Percentiles rank a stretch among this genome's conserved stretches.
Evolutionary conservation across 2,113 vertebrate species (phyloP).

Genomic region (Dasyprocta punctata): DNA sequence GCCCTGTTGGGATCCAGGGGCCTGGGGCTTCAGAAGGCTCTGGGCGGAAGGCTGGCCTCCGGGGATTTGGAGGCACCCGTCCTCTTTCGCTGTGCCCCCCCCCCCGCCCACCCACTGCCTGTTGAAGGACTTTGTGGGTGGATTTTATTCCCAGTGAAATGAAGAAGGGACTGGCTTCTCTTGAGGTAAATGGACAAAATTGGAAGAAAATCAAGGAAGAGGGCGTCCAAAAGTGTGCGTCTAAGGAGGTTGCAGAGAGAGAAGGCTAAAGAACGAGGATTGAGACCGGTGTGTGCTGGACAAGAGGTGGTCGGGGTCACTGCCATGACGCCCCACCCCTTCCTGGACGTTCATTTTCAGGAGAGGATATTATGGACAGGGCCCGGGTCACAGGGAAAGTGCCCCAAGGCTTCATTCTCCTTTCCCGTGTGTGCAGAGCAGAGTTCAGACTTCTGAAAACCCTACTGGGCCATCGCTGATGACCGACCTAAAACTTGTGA

Average conservation of each 20-base stretch:
- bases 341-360: not conserved
- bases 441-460: not conserved
- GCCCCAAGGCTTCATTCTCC: not conserved
- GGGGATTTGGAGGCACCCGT: too few relatives aligned
- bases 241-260: not conserved
- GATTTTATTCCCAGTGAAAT: not conserved
- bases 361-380: rapidly evolving
- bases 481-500: not conserved
- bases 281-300: not conserved
- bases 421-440: not conserved
- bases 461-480: not conserved
- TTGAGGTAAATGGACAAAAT: not conserved
- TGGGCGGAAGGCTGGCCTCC: too few relatives aligned
- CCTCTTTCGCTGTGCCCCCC: too few relatives aligned
- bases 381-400: not conserved
- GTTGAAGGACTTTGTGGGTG: not conserved
- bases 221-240: not conserved
- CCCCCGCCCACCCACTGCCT: too few relatives aligned
- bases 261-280: rapidly evolving
- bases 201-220: not conserved
- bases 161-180: not conserved
- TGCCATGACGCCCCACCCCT: not conserved
- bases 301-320: not conserved
- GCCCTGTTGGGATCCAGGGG: not conserved
- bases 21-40: too few relatives aligned